Conservation (phyloP, 2,113 vertebrate genomes). For the Pachypanchax playfairii region DNA sequence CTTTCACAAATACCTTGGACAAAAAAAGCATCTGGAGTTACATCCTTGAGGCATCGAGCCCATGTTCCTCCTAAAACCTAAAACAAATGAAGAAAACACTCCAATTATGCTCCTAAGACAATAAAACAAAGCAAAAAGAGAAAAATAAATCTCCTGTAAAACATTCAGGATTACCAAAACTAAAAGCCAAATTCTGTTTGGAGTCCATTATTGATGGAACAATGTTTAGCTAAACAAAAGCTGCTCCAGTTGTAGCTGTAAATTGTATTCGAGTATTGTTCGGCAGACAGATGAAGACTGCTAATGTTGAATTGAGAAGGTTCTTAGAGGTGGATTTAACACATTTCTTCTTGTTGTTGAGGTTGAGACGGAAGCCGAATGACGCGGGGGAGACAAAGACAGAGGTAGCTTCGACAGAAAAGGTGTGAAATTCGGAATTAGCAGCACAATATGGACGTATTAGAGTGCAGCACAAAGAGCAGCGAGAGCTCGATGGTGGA, state of each 20-base stretch:
- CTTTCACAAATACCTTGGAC: slow-evolving; percentile 68
- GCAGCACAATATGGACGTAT: slow-evolving; percentile 64
- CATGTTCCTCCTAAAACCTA: slow-evolving; percentile 71
- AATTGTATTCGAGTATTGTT: slow-evolving; percentile 64
- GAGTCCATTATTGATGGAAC: slow-evolving; percentile 73
- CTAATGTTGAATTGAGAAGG: slow-evolving; percentile 71
- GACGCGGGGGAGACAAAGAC: slow-evolving; percentile 50
- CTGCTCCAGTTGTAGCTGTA: slow-evolving; percentile 45
- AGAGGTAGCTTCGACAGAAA: slow-evolving; percentile 53
- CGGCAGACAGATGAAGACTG: slow-evolving; percentile 63
- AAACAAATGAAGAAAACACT: slow-evolving; percentile 71
- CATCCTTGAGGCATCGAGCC: slow-evolving; percentile 69
- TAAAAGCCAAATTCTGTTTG: slow-evolving; percentile 63
- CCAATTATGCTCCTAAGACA: slow-evolving; percentile 73
- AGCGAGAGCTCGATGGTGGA: slow-evolving; percentile 19
- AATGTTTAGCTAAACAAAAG: slow-evolving; percentile 72
- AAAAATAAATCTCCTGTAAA: slow-evolving; percentile 57
- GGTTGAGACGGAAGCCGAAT: slow-evolving; percentile 45
- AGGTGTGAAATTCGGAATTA: slow-evolving; percentile 76
- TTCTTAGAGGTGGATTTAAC: slow-evolving; percentile 76
- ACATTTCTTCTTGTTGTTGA: slow-evolving; percentile 56
- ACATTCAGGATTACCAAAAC: slow-evolving; percentile 74
- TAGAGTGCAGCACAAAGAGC: slow-evolving; percentile 55
- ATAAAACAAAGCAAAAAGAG: slow-evolving; percentile 55
- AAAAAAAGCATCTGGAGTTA: slow-evolving; percentile 69